These are phyloP conservation scores for Amphilophus citrinellus DNA, from an alignment of 2,113 vertebrate species.

Conservation along the genomic window DNA sequence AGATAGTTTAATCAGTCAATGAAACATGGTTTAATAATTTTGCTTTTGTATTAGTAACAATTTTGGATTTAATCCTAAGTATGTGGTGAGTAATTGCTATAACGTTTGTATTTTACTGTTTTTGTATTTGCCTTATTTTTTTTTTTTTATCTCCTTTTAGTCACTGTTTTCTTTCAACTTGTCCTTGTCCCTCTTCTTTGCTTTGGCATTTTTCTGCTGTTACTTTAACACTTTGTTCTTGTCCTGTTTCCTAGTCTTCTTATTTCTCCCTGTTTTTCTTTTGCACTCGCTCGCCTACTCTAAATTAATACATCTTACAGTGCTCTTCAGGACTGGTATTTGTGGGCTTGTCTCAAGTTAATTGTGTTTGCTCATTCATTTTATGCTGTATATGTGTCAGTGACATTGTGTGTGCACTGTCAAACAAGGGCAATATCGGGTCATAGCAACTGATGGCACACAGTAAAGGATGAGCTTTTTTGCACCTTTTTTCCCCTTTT, in stretches of 20 bases:
- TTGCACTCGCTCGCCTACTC: background rate
- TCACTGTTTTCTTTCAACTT: background rate
- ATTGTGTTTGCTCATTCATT: constrained; percentile 61
- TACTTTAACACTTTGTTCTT: background rate
- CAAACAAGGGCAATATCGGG: constrained; percentile 22
- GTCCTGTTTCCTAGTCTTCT: background rate
- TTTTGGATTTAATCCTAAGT: background rate
- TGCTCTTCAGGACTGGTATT: constrained; percentile 26
- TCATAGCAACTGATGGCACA: constrained; percentile 30
- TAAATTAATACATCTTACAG: constrained; percentile 3
- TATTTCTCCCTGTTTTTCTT: background rate
- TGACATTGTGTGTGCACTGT: background rate
- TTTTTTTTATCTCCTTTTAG: background rate
- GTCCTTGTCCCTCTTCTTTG: background rate
- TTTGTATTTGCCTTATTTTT: background rate
- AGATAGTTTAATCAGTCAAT: background rate
- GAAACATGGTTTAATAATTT: fast-evolving
- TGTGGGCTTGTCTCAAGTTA: constrained; percentile 50
- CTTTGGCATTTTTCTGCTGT: background rate
- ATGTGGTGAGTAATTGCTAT: too few relatives aligned
- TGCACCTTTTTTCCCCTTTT: background rate
- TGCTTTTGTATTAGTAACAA: background rate
- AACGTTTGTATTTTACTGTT: background rate
- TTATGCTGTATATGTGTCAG: constrained; percentile 19
- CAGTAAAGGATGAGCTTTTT: constrained; percentile 40